Evolutionary conservation across 23 tunicate genomes (phyloP).

Genomic region (Aplidium turbinatum): DNA sequence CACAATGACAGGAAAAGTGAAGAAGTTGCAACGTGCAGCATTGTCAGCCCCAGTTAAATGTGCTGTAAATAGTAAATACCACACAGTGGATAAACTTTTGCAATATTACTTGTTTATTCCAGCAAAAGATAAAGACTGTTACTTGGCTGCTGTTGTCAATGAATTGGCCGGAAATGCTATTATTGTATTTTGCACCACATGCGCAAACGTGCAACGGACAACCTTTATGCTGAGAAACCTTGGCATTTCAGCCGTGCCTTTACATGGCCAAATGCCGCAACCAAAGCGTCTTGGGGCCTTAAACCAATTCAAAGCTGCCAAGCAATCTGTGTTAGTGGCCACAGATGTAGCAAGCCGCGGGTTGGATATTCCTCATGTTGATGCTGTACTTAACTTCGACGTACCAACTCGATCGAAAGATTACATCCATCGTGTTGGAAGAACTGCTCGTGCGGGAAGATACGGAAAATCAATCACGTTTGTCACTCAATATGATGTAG

Average conservation of each 20-base stretch:
- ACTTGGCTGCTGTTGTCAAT: slow-evolving; percentile 79
- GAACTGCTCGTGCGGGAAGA: slow-evolving; percentile 97
- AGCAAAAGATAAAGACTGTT: slow-evolving; percentile 82
- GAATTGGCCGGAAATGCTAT: slow-evolving; percentile 82
- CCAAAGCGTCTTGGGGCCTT: slow-evolving; percentile 92
- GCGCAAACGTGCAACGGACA: slow-evolving; percentile 72
- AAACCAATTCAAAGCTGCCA: slow-evolving; percentile 77
- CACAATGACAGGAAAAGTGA: slow-evolving; percentile 93
- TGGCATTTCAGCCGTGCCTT: slow-evolving; percentile 71
- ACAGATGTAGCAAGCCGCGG: slow-evolving; percentile 98
- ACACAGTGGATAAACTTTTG: slow-evolving; percentile 77
- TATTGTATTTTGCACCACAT: slow-evolving; percentile 83
- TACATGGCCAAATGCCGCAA: slow-evolving; percentile 95
- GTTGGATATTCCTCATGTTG: slow-evolving; percentile 92
- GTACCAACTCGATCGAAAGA: slow-evolving; percentile 89
- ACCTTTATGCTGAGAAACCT: slow-evolving; percentile 72
- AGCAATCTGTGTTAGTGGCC: slow-evolving; percentile 66
- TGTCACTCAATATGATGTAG: slow-evolving; percentile 97
- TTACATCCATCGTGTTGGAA: slow-evolving; percentile 92
- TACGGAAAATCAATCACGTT: slow-evolving; percentile 87
- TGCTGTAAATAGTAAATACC: slow-evolving; percentile 85
- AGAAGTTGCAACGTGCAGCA: slow-evolving; percentile 95
- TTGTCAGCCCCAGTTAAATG: slow-evolving; percentile 82
- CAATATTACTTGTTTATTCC: slow-evolving; percentile 91
- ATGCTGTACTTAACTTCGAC: slow-evolving; percentile 81